Evolutionary conservation across 2,113 vertebrate genomes (phyloP).

Genomic region (Silurus asotus): DNA sequence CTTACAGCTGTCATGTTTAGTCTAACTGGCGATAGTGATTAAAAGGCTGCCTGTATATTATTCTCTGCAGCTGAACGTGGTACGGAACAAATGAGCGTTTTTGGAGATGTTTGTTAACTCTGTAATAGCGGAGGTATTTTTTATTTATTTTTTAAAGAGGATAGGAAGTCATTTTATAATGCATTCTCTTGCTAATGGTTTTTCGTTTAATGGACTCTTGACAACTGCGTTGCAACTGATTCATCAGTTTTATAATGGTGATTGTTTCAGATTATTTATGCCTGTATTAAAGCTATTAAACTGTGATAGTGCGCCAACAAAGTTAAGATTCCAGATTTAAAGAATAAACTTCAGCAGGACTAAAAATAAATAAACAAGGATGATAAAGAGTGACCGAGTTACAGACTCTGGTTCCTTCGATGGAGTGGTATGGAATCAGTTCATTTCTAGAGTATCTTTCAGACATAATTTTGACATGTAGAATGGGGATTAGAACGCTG

Average conservation of each 20-base stretch:
- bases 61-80: conserved; percentile 2
- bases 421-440: background rate
- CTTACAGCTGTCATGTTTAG: conserved; percentile 31
- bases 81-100: conserved; percentile 12
- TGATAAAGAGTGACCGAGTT: background rate
- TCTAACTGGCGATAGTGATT: conserved; percentile 22
- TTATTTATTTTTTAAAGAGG: background rate
- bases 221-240: background rate
- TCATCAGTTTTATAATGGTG: background rate
- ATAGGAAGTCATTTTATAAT: conserved; percentile 14
- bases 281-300: background rate
- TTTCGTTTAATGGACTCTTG: conserved; percentile 16
- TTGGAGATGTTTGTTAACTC: background rate
- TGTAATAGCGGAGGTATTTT: background rate
- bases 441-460: background rate
- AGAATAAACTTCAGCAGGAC: background rate
- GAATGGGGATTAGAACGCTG: no score
- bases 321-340: background rate
- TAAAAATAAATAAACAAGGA: background rate
- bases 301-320: background rate
- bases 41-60: conserved; percentile 13
- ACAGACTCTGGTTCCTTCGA: background rate
- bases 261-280: background rate
- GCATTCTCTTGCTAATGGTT: background rate
- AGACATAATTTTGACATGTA: no score